phyloP scores from a whole-genome alignment of 92 coral and sea anemone genomes.

The Ricordea florida region DNA sequence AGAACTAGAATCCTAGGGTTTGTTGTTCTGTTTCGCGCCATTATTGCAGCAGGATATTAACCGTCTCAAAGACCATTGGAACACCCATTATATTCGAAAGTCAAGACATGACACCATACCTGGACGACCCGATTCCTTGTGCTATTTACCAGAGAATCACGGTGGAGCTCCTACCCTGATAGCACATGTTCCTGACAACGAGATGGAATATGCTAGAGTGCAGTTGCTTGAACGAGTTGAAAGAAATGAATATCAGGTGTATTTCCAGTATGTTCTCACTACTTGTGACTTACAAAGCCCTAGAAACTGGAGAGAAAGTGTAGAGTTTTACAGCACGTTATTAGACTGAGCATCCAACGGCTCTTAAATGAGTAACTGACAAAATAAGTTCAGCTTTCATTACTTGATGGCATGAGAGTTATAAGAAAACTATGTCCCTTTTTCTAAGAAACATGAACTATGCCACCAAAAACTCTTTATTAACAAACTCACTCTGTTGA shows the following conservation, averaged over 20 bases:
- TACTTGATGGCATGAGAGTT: background rate
- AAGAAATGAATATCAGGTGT: slow-evolving; percentile 53
- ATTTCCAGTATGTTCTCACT: slow-evolving; percentile 60
- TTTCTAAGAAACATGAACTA: background rate
- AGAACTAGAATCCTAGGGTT: slow-evolving; percentile 49
- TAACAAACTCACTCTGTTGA: too few relatives aligned
- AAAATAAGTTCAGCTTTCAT: background rate
- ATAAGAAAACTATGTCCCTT: too few relatives aligned
- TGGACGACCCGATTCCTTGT: slow-evolving; percentile 72
- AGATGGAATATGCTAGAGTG: slow-evolving; percentile 53
- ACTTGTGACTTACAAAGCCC: slow-evolving; percentile 42
- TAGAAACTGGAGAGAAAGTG: slow-evolving; percentile 44
- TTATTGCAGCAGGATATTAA: slow-evolving; percentile 42
- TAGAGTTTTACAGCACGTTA: slow-evolving; percentile 16
- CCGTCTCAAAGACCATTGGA: slow-evolving; percentile 65
- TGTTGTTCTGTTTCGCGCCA: slow-evolving; percentile 53
- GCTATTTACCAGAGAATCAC: slow-evolving; percentile 63
- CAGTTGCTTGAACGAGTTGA: slow-evolving; percentile 50
- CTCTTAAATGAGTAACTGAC: slow-evolving; percentile 18
- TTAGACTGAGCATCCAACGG: slow-evolving; percentile 30
- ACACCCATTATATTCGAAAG: slow-evolving; percentile 62
- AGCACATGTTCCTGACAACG: slow-evolving; percentile 46
- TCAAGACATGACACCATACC: slow-evolving; percentile 69
- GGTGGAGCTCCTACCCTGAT: slow-evolving; percentile 35
- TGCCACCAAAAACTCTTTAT: background rate